Evolutionary conservation across 2,888 invertebrate genomes (phyloP), one percentile per base, ranked within the genome.

Genomic region (Hedya salicella): DNA sequence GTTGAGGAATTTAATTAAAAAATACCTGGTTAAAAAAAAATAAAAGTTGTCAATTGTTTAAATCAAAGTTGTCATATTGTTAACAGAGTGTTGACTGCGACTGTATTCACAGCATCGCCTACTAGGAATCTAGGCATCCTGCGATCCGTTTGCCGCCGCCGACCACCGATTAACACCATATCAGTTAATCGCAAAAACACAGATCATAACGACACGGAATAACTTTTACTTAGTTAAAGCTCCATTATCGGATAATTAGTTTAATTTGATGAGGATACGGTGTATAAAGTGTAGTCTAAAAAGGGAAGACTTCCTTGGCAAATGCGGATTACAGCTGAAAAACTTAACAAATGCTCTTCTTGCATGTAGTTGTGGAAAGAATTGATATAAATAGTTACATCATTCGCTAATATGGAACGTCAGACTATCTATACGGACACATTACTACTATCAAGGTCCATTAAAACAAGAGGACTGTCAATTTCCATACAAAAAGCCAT

Each of bases 161-260:
- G 36, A 5, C n/a, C n/a, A n/a, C n/a, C 44, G 30, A 53, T 53
- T 62, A 62, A 62, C 62, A 44, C 62, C 62, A 62, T 53, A 62
- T 42, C 53, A 5, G 53, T 52, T 32, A 19, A 36, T 36, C 21
- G 46, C 53, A 53, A 62, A 53, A 62, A 62, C 13, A 40, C 40
- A 16, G 62, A 62, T 62, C 62, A 62, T 53, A 62, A 40, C 62
- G 13, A 46, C 44, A 42, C 52, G 52, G 61, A 52, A 52, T 52
- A 36, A 36, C 36, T 36, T 11, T 36, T 36, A 11, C 36, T 11
- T 11, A 36, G 9, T 9, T 36, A 46, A 14, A 44, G 32, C 14
- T 13, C 21, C 53, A 44, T 36, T 32, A 53, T 53, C 44, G 2
- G 32, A 44, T 48, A 25, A 42, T 32, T 46, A 48, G 19, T 59